phyloP scores from a whole-genome alignment of 2,113 vertebrate genomes.

The Tauraco erythrolophus region DNA sequence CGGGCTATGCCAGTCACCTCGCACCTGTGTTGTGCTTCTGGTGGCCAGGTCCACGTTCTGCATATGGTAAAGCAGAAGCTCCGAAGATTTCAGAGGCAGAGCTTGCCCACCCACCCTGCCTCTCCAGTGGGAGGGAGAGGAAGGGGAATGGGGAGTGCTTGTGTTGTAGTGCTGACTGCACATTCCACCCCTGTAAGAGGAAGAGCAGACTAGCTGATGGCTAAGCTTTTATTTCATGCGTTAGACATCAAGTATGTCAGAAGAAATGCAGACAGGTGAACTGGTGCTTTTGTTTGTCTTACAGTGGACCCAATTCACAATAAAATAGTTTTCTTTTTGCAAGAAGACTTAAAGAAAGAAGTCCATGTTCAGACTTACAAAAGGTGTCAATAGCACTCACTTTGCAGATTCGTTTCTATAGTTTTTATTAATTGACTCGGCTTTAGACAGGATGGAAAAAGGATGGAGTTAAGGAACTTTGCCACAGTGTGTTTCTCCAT shows the following conservation, averaged over 20 bases:
- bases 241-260: neutral
- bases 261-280: neutral
- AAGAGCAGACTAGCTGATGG: neutral
- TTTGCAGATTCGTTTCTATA: neutral
- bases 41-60: neutral
- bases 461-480: neutral
- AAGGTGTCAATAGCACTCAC: neutral
- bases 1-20: neutral
- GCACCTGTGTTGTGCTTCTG: neutral
- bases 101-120: neutral
- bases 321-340: neutral
- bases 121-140: neutral
- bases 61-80: neutral
- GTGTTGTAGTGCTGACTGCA: neutral
- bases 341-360: neutral
- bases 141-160: neutral
- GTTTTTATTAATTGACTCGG: neutral
- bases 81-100: neutral
- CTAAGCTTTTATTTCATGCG: fast-evolving
- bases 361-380: neutral
- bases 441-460: neutral
- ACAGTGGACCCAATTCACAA: neutral
- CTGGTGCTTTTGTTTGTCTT: neutral
- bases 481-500: neutral
- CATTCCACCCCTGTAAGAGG: too few relatives aligned